phyloP scores from a whole-genome alignment of 2,113 vertebrate species.

The Phaethornis superciliosus region DNA sequence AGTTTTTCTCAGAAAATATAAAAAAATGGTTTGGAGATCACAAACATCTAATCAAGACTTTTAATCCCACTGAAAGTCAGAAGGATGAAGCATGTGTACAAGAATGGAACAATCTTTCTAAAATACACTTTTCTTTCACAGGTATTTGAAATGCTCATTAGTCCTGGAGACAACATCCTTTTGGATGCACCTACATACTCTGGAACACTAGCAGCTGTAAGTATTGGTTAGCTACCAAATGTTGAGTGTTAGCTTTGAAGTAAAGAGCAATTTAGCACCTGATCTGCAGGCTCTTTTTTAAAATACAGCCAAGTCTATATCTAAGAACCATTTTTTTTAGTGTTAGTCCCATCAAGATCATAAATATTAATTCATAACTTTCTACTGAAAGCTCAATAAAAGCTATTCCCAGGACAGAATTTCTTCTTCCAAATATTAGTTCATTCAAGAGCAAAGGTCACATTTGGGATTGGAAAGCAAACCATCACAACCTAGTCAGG shows the following conservation, averaged over 20 bases:
- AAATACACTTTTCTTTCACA: slow-evolving; percentile 53
- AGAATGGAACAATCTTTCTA: not conserved
- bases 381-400: not conserved
- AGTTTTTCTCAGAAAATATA: not conserved
- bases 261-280: not conserved
- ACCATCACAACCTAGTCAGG: not conserved
- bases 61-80: not conserved
- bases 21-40: not conserved
- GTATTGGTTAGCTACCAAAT: slow-evolving; percentile 5
- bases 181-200: slow-evolving; percentile 88
- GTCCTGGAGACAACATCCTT: slow-evolving; percentile 90
- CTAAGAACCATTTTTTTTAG: not conserved
- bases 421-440: not conserved
- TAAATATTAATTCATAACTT: not conserved
- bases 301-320: not conserved
- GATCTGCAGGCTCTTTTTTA: not conserved
- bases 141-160: slow-evolving; percentile 96
- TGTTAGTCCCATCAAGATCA: not conserved
- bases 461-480: not conserved
- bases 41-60: not conserved
- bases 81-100: not conserved
- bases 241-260: not conserved
- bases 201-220: slow-evolving; percentile 87
- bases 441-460: not conserved
- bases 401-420: not conserved